phyloP scores from a whole-genome alignment of 2,797 vertebrate genomes.

The Discoglossus pictus region DNA sequence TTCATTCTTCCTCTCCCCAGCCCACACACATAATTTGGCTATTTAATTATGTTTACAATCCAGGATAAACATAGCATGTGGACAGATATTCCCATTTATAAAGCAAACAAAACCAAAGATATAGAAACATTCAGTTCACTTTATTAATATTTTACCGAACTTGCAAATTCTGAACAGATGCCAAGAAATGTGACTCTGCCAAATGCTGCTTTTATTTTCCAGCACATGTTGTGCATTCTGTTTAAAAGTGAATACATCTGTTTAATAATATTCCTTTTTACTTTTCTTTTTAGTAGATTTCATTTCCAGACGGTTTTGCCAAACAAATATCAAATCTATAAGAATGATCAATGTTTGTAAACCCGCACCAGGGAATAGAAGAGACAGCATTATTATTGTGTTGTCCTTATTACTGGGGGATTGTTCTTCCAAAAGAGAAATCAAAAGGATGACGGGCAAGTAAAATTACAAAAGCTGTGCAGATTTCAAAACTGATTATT shows the following conservation, averaged over 20 bases:
- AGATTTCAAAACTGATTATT: no score
- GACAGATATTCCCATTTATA: constrained; percentile 52
- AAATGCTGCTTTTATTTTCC: constrained; percentile 75
- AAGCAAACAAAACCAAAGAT: constrained; percentile 56
- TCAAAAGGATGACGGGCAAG: no score
- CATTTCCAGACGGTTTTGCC: not conserved
- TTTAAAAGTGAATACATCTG: constrained; percentile 76
- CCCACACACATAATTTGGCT: constrained; percentile 40
- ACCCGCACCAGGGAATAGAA: no score
- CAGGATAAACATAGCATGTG: constrained; percentile 47
- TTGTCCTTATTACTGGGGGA: no score
- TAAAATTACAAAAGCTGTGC: no score
- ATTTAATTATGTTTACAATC: constrained; percentile 41
- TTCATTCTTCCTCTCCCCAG: constrained; percentile 1
- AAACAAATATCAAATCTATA: constrained; percentile 2
- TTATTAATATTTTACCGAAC: constrained; percentile 74
- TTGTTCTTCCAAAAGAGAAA: no score
- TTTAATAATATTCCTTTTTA: constrained; percentile 62
- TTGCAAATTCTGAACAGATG: constrained; percentile 72
- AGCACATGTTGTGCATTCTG: constrained; percentile 75
- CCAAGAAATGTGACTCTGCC: constrained; percentile 74
- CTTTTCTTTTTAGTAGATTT: constrained; percentile 60
- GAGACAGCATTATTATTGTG: no score
- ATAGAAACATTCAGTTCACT: constrained; percentile 62
- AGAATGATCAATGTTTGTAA: no score